A percentile compares a stretch with the other conserved stretches of the same genome.
Evolutionary conservation across 2,888 invertebrate genomes (phyloP).

Genomic region (Sepioteuthis lessoniana): DNA sequence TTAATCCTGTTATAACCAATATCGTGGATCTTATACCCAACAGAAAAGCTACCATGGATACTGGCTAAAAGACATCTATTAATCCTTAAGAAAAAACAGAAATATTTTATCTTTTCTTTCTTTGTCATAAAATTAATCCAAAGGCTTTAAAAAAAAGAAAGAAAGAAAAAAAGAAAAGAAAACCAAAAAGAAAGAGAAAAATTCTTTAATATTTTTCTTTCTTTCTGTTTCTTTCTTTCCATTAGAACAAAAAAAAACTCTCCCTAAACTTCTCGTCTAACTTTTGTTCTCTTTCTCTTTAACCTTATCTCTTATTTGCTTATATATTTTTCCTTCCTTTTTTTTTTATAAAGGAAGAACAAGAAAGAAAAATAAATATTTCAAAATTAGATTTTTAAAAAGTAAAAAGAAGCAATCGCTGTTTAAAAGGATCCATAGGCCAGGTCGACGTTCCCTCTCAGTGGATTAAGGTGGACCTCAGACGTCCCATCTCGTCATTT

Average conservation of each 20-base stretch:
- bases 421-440: not conserved
- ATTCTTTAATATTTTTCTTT: not conserved
- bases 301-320: not conserved
- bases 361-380: not conserved
- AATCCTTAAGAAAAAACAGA: not conserved
- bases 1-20: not conserved
- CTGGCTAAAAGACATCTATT: not conserved
- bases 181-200: not conserved
- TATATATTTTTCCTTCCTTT: not conserved
- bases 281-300: not conserved
- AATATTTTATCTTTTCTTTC: not conserved
- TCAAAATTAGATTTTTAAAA: not conserved
- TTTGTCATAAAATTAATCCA: not conserved
- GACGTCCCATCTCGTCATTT: not conserved
- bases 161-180: not conserved
- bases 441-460: conserved; percentile 25
- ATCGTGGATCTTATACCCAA: not conserved
- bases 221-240: not conserved
- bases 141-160: not conserved
- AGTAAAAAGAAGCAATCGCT: too few relatives aligned
- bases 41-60: not conserved
- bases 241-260: not conserved
- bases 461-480: not conserved
- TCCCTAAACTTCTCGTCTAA: not conserved
- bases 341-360: not conserved